Conservation (phyloP, 2,888 invertebrate species). For the Tiliacea citrago region DNA sequence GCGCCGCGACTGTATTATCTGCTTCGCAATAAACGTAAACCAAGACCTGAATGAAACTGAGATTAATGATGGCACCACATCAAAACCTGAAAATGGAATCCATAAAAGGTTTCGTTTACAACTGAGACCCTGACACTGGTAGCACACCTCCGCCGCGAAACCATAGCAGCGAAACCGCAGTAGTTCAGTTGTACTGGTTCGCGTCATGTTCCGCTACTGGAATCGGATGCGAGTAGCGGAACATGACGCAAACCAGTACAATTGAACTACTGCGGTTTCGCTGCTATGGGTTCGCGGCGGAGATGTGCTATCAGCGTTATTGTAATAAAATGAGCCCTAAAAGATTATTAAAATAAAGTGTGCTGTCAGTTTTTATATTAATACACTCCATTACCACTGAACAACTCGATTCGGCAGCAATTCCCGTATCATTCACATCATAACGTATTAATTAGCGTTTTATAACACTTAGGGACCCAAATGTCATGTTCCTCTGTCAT, state of each 20-base stretch:
- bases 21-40: conserved; percentile 32
- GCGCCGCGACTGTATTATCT: conserved; percentile 19
- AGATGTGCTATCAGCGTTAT: too few relatives aligned
- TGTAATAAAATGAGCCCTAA: conserved; percentile 16
- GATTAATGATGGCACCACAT: conserved; percentile 32
- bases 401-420: conserved; percentile 66
- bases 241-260: too few relatives aligned
- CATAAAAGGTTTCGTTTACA: conserved; percentile 31
- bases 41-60: conserved; percentile 29
- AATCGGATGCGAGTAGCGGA: too few relatives aligned
- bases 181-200: too few relatives aligned
- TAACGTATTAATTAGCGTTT: conserved; percentile 76
- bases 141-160: too few relatives aligned
- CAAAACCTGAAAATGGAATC: conserved; percentile 35
- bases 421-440: conserved; percentile 68
- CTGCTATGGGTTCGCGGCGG: too few relatives aligned
- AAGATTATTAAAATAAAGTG: conserved; percentile 65
- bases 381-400: conserved; percentile 71
- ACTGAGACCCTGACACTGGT: conserved; percentile 15
- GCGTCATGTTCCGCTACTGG: too few relatives aligned
- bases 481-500: conserved; percentile 73
- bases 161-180: too few relatives aligned
- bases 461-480: conserved; percentile 70
- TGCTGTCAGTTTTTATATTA: conserved; percentile 75
- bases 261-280: too few relatives aligned